Evolutionary conservation across 2,888 invertebrate species (phyloP), one percentile per base, ranked within the genome.

Genomic region (Torymus tubicola): DNA sequence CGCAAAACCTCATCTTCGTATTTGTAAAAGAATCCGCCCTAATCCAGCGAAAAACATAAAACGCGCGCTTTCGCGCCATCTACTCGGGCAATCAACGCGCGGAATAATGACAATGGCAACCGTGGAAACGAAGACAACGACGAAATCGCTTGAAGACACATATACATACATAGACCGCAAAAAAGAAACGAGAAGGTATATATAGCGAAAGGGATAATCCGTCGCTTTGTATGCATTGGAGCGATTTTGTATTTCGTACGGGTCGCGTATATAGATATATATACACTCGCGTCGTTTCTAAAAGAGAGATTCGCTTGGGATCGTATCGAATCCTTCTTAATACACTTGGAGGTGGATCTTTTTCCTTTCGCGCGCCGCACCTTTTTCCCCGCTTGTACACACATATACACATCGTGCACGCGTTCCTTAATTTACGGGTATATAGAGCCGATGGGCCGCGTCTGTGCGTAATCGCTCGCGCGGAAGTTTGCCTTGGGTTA

Each of bases 151-250:
- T 64, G n/a, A 12, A 55, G 1, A 52, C 12, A 16, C 55, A 53
- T 11, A 13, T 13, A 24, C 18, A 18, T 31, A 2, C 58, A 14
- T 13, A 13, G 10, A 8, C 57, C 4, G 55, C n/a, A 58, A 72
- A 61, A 53, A 55, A 74, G 21, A 14, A 8, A 53, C 55, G 60
- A 71, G 53, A 53, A 53, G 53, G 52, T 8, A 21, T 21, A 21
- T 21, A 21, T 21, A 42, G 42, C 42, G 8, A 42, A 80, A 83
- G 71, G 77, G 82, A 84, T 83, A 84, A 85, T 85, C 83, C 81
- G 79, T 68, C 83, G 82, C 83, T 85, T 83, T 85, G 83, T 85
- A 85, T 84, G 83, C 83, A 84, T 83, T 84, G 83, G 74, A 73
- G 75, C 76, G 73, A 76, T 77, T 69, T 71, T 76, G 78, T 81